Evolutionary conservation across 2,113 vertebrate species (phyloP).

Genomic region (Scatophagus argus): DNA sequence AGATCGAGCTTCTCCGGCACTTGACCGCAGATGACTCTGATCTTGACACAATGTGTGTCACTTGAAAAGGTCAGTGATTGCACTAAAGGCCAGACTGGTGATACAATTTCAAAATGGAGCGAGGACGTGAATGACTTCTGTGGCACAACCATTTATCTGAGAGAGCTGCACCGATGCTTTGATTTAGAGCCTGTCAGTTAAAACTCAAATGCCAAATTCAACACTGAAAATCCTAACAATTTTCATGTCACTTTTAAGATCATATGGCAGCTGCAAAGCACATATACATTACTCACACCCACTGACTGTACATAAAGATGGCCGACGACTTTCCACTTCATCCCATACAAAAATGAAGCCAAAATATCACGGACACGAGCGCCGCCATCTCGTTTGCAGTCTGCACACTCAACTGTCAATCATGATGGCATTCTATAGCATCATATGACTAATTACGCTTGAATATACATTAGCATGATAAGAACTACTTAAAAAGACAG

Average conservation of each 20-base stretch:
- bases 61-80: slow-evolving; percentile 40
- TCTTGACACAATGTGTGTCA: slow-evolving; percentile 16
- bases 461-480: too few species aligned
- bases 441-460: too few species aligned
- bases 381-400: too few species aligned
- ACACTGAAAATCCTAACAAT: neutral
- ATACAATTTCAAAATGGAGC: slow-evolving; percentile 16
- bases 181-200: neutral
- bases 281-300: too few species aligned
- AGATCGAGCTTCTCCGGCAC: neutral
- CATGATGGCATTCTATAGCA: too few species aligned
- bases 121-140: slow-evolving; percentile 4
- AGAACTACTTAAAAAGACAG: too few species aligned
- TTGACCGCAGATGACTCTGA: neutral
- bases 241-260: neutral
- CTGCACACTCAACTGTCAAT: too few species aligned
- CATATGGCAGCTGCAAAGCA: neutral
- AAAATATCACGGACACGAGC: too few species aligned
- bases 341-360: too few species aligned
- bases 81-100: slow-evolving; percentile 37
- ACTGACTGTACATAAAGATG: too few species aligned
- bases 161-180: slow-evolving; percentile 4
- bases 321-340: too few species aligned
- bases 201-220: neutral
- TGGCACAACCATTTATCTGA: neutral